Evolutionary conservation across 2,113 vertebrate species (phyloP), one percentile per base, ranked within the genome.

Genomic region (Salvelinus namaycush): DNA sequence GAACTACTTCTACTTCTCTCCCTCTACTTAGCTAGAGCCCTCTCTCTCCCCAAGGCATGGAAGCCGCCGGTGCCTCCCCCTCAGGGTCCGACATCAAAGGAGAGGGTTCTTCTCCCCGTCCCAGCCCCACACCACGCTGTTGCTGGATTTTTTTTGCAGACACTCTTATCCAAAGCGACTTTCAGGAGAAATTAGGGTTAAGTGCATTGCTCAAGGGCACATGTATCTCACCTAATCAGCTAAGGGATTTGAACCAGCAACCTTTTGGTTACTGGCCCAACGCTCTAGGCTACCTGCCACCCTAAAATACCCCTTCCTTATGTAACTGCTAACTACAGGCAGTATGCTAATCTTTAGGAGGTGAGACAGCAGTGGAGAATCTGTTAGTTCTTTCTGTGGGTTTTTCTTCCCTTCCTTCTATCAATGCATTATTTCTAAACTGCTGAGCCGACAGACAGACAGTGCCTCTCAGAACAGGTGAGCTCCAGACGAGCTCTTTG

Each of bases 351-450:
- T 87, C 87, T 71, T 73, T 81, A 79, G 84, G 64, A 89, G 86
- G 82, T 83, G 78, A 89, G 87, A 87, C 84, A 75, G 87, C 84
- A 76, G 85, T 86, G 81, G 87, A 89, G 83, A 92, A 89, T 89
- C 86, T 91, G 88, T 87, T 86, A 84, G 81, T 90, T 90, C 86
- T 86, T 89, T 87, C 83, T 73, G 70, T 18, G 51, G 16, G 51
- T 18, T 54, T 16, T 51, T 51, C 49, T 51, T 18, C 51, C 5
- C 44, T 78, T 31, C 60, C 49, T 81, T 68, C 76, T 69, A 69
- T 74, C 12, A 76, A 74, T 78, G 81, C 66, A 18, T 54, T 0
- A 82, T 75, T 77, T 79, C 81, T 82, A 81, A 88, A 81, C n/a
- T 0, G 72, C 79, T 74, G 77, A 79, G 87, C 88, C 88, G 85